Base-by-base conservation (phyloP, 2,888 invertebrate genomes). In the Rhorus exstirpatorius region DNA sequence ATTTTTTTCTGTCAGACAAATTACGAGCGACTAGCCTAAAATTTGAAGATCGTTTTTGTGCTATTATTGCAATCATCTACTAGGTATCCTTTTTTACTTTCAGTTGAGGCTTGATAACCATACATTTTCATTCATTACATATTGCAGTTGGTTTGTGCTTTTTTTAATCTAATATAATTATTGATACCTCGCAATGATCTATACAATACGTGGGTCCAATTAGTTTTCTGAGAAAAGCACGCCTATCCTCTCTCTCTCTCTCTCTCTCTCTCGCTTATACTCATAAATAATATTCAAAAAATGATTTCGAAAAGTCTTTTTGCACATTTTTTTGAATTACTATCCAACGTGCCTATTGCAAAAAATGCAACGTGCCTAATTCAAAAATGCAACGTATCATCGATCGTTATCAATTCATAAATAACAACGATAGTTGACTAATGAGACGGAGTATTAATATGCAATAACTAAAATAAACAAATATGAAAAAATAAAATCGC, bases 371-470 rank as follows among this genome's bases (percentile, higher is more conserved):
- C n/a, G n/a, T n/a, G n/a, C n/a, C n/a, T n/a, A 38, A 38, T 4
- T 38, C 10, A 31, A 31, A 3, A 31, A 31, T 31, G 31, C 3
- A 31, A 2, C 6, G 6, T 31, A 31, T 31, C 31, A 6, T 3
- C 31, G 31, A 31, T 3, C 31, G 31, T 31, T 46, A 49, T 67
- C 7, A 49, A 26, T 38, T 10, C 10, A 44, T 7, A 55, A 41
- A 12, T 7, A 38, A n/a, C n/a, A n/a, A n/a, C 3, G 2, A 38
- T 51, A 21, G 17, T 58, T 46, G 7, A 65, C 65, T 71, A 65
- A 67, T 49, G 79, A 74, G 60, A 24, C 44, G 53, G n/a, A 38
- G 35, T 44, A 38, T 12, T 60, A n/a, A 60, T 41, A 58, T 24
- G 35, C 10, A 24, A 41, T 58, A 14, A 17, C 1, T 26, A 44